A percentile compares a stretch with the other conserved stretches of the same genome.
Conservation (phyloP, 2,113 vertebrate genomes). For the Neofelis nebulosa region DNA sequence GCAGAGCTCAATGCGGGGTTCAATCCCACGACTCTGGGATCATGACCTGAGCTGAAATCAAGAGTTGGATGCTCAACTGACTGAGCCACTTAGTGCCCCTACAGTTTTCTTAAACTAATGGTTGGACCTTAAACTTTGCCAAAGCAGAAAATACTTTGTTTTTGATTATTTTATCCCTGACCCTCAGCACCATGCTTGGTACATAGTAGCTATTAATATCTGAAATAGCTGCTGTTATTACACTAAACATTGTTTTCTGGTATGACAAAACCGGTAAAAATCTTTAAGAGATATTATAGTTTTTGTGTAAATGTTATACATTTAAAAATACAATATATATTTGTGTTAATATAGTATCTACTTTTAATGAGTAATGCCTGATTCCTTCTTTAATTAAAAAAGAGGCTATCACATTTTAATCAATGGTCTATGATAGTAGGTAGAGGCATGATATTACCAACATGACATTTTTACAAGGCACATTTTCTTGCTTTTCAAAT, state of each 20-base stretch:
- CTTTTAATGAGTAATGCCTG: background rate
- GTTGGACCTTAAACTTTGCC: background rate
- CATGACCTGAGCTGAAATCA: no score
- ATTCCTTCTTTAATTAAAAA: slow-evolving; percentile 19
- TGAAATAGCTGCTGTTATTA: background rate
- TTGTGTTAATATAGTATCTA: background rate
- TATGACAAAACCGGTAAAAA: background rate
- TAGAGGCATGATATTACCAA: background rate
- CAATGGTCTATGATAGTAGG: background rate
- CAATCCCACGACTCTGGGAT: no score
- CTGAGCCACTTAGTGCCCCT: no score
- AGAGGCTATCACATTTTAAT: background rate
- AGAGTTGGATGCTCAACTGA: no score
- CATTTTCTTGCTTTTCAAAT: slow-evolving; percentile 24
- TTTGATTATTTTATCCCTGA: background rate
- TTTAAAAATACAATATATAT: background rate
- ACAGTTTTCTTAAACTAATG: background rate
- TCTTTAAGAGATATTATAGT: background rate
- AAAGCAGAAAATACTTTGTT: background rate
- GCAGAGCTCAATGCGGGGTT: background rate
- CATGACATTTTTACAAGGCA: background rate
- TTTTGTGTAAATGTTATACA: background rate
- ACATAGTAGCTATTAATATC: background rate
- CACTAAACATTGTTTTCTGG: background rate
- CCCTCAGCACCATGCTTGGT: background rate